phyloP scores from a whole-genome alignment of 2,113 vertebrate genomes.

The Rissa tridactyla region DNA sequence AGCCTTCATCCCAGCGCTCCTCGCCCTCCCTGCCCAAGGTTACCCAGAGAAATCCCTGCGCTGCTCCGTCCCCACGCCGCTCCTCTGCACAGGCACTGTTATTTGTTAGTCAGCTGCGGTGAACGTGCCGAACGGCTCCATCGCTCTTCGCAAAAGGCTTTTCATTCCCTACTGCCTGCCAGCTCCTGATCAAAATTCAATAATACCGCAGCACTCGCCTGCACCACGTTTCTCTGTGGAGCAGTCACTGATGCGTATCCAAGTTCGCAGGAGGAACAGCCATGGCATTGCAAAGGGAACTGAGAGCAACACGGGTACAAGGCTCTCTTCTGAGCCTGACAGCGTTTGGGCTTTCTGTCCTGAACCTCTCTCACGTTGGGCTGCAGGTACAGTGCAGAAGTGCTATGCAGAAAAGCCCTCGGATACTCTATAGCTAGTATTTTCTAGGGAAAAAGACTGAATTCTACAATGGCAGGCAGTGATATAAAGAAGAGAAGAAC shows the following conservation, averaged over 20 bases:
- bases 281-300: neutral
- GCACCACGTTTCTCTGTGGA: neutral
- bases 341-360: neutral
- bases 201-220: neutral
- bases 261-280: neutral
- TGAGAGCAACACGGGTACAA: neutral
- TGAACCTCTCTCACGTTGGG: neutral
- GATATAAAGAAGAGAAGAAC: neutral
- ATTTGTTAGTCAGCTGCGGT: neutral
- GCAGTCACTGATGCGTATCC: neutral
- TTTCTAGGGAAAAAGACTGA: neutral
- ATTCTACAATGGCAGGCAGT: neutral
- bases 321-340: neutral
- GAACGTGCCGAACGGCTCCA: neutral
- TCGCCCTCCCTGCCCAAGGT: neutral
- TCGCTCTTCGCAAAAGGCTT: neutral
- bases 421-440: neutral
- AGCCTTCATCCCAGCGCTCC: neutral
- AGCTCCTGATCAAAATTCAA: constrained; percentile 29
- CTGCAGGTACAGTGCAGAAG: neutral
- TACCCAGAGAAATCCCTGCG: neutral
- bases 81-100: neutral
- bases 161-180: neutral
- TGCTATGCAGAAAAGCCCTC: neutral
- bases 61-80: accelerated